These are phyloP conservation scores for Monopis laevigella DNA, from an alignment of 2,888 invertebrate genomes.

Conservation along the genomic window DNA sequence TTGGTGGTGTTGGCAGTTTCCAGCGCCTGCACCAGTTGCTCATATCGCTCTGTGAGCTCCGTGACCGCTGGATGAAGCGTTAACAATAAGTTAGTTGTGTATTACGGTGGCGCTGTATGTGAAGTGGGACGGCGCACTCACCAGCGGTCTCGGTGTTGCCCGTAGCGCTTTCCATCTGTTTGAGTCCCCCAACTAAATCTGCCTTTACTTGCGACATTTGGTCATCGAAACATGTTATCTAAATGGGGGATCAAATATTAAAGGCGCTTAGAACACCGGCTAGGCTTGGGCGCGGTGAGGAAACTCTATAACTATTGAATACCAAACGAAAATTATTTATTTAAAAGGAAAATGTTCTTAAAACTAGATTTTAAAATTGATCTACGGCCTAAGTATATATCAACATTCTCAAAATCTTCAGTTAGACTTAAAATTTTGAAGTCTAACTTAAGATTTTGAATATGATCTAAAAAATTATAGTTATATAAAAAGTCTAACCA, in stretches of 20 bases:
- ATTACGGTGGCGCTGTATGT: background rate
- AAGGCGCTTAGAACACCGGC: no score
- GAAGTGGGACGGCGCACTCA: constrained; percentile 19
- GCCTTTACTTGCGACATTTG: constrained; percentile 36
- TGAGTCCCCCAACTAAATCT: constrained; percentile 35
- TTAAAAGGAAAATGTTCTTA: no score
- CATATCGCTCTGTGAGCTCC: constrained; percentile 39
- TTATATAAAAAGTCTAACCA: no score
- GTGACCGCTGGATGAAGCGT: constrained; percentile 29
- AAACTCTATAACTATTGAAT: no score
- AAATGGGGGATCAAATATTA: constrained; percentile 5
- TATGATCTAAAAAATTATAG: no score
- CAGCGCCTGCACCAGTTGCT: constrained; percentile 29
- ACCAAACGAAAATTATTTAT: no score
- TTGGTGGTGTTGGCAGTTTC: constrained; percentile 21
- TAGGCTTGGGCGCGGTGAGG: no score
- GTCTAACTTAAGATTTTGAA: no score
- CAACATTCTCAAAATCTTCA: no score
- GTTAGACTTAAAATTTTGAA: no score
- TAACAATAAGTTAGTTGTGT: background rate
- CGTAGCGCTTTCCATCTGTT: constrained; percentile 30
- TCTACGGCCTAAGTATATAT: no score
- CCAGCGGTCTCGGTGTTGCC: constrained; percentile 43
- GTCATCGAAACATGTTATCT: constrained; percentile 47
- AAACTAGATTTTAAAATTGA: no score